Conservation (phyloP, 2,888 invertebrate genomes). For the Drosophila kambysellisi region DNA sequence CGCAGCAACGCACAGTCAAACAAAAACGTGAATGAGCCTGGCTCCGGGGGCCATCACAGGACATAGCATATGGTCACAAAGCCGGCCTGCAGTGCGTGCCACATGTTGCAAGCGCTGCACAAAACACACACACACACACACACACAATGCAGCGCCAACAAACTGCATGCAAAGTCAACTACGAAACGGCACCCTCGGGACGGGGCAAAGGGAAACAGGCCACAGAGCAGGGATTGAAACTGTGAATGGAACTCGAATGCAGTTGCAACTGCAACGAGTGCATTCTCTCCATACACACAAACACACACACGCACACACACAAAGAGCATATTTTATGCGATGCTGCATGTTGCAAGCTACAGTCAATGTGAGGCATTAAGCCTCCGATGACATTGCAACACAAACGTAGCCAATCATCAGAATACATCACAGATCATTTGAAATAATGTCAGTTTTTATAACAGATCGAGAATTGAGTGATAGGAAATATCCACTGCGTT, state of each 20-base stretch:
- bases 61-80: slow-evolving; percentile 68
- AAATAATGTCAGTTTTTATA: slow-evolving; percentile 21
- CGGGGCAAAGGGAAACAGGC: not conserved
- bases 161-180: slow-evolving; percentile 49
- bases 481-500: no score
- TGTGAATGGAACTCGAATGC: slow-evolving; percentile 54
- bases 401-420: slow-evolving; percentile 29
- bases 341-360: slow-evolving; percentile 36
- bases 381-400: slow-evolving; percentile 49
- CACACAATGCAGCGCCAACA: slow-evolving; percentile 44
- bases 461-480: slow-evolving; percentile 10
- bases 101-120: slow-evolving; percentile 70
- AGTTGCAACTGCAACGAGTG: slow-evolving; percentile 48
- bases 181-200: slow-evolving; percentile 33
- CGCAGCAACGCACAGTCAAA: slow-evolving; percentile 45
- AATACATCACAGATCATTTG: slow-evolving; percentile 24
- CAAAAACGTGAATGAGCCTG: slow-evolving; percentile 44
- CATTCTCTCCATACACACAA: slow-evolving; percentile 36
- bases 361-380: slow-evolving; percentile 46
- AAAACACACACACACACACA: slow-evolving; percentile 40
- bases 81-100: slow-evolving; percentile 77
- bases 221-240: slow-evolving; percentile 20
- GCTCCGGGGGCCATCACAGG: slow-evolving; percentile 22
- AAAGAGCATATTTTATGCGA: slow-evolving; percentile 68
- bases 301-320: slow-evolving; percentile 31